Evolutionary conservation across 2,888 invertebrate genomes (phyloP).

Genomic region (Sabatieria punctata): DNA sequence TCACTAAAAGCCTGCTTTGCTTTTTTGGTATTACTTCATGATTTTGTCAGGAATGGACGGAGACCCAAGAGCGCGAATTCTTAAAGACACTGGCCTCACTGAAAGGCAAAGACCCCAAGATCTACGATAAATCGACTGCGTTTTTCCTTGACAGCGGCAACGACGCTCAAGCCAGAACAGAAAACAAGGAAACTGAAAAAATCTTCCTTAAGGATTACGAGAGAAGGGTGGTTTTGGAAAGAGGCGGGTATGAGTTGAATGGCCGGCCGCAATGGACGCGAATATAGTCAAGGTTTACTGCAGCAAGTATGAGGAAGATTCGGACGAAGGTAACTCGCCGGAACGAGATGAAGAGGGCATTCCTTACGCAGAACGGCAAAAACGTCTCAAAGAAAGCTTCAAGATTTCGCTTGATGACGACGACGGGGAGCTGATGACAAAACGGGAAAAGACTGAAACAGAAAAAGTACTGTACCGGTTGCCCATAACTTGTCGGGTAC

Average conservation of each 20-base stretch:
- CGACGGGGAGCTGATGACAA: conserved; percentile 34
- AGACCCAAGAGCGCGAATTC: conserved; percentile 64
- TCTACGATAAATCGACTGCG: conserved; percentile 56
- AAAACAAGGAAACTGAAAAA: conserved; percentile 39
- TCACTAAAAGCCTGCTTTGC: too few species aligned
- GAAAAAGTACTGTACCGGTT: conserved; percentile 23
- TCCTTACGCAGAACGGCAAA: conserved; percentile 33
- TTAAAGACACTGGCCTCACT: conserved; percentile 64
- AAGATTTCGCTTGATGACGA: conserved; percentile 11
- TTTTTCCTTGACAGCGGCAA: conserved; percentile 43
- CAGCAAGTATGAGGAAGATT: conserved; percentile 15
- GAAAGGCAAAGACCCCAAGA: conserved; percentile 70
- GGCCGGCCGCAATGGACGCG: too few species aligned
- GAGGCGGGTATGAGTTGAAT: conserved; percentile 45
- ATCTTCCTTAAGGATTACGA: conserved; percentile 61
- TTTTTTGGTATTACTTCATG: too few species aligned
- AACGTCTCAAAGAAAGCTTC: conserved; percentile 48
- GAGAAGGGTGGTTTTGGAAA: conserved; percentile 52
- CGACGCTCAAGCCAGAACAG: conserved; percentile 16
- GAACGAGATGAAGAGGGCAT: conserved; percentile 9
- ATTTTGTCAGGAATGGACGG: conserved; percentile 43
- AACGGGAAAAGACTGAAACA: conserved; percentile 26
- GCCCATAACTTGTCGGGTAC: conserved; percentile 5
- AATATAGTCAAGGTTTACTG: background rate
- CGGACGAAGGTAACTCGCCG: conserved; percentile 17